A percentile compares a stretch with the other conserved stretches of the same genome.
These are phyloP conservation scores for Falco punctatus DNA, from an alignment of 2,113 vertebrate species.

Conservation along the genomic window DNA sequence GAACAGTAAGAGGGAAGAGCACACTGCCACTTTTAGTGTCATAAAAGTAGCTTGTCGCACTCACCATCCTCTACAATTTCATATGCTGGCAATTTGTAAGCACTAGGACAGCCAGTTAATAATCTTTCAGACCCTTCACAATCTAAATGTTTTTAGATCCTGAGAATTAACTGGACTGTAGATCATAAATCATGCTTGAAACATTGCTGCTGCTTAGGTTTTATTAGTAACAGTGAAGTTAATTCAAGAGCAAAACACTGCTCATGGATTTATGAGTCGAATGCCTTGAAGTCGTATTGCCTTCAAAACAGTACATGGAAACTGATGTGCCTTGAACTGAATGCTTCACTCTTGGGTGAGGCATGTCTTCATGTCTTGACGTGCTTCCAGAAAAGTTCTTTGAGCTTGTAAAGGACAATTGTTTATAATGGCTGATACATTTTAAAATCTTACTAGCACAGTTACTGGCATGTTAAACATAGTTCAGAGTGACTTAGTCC, in stretches of 20 bases:
- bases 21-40: not conserved
- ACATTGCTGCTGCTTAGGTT: not conserved
- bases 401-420: not conserved
- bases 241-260: not conserved
- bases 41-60: not conserved
- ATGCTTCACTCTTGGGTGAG: not conserved
- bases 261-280: not conserved
- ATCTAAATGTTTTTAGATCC: not conserved
- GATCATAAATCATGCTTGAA: not conserved
- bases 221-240: not conserved
- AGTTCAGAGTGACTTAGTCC: not conserved
- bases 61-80: not conserved
- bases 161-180: not conserved
- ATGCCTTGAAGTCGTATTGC: not conserved
- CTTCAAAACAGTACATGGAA: not conserved
- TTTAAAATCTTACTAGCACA: not conserved
- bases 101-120: not conserved
- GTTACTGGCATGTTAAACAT: not conserved
- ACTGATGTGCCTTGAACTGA: not conserved
- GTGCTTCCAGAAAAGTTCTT: not conserved
- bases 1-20: not conserved
- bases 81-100: not conserved
- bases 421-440: not conserved
- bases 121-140: not conserved
- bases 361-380: not conserved